Conservation (phyloP, 2,113 vertebrate genomes). For the Xiphias gladius region DNA sequence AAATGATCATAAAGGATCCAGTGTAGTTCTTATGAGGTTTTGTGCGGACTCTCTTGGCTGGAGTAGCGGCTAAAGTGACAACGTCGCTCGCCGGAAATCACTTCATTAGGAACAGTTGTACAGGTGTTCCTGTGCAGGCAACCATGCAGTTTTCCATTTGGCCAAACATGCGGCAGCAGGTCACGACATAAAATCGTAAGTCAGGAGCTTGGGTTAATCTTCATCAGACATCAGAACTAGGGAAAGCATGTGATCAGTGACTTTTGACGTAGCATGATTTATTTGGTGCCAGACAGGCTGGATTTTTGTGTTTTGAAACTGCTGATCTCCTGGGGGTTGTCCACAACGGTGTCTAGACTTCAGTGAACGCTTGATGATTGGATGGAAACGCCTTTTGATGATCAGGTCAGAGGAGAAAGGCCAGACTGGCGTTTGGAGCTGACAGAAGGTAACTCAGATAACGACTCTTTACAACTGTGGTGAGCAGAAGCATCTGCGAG, state of each 20-base stretch:
- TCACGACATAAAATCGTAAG: too few relatives aligned
- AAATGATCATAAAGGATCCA: neutral
- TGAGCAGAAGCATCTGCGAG: neutral
- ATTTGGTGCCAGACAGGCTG: neutral
- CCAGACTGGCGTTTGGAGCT: too few relatives aligned
- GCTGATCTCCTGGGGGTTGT: neutral
- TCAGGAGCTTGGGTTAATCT: too few relatives aligned
- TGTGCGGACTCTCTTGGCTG: neutral
- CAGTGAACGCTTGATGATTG: neutral
- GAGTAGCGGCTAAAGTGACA: too few relatives aligned
- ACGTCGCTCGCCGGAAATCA: too few relatives aligned
- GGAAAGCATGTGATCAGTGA: too few relatives aligned
- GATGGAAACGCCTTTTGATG: neutral
- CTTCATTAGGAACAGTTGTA: too few relatives aligned
- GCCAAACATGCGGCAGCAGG: neutral
- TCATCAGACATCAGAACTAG: too few relatives aligned
- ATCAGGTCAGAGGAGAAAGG: neutral
- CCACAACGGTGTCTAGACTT: too few relatives aligned
- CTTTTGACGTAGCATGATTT: too few relatives aligned
- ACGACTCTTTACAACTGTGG: neutral
- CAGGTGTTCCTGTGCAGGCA: too few relatives aligned
- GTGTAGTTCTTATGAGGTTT: too few relatives aligned
- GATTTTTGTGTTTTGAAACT: neutral
- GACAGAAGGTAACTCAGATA: neutral
- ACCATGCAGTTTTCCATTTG: neutral